Percentiles rank a stretch among this genome's conserved stretches.
Evolutionary conservation across 2,888 invertebrate species (phyloP).

Genomic region (Scaeva pyrastri): DNA sequence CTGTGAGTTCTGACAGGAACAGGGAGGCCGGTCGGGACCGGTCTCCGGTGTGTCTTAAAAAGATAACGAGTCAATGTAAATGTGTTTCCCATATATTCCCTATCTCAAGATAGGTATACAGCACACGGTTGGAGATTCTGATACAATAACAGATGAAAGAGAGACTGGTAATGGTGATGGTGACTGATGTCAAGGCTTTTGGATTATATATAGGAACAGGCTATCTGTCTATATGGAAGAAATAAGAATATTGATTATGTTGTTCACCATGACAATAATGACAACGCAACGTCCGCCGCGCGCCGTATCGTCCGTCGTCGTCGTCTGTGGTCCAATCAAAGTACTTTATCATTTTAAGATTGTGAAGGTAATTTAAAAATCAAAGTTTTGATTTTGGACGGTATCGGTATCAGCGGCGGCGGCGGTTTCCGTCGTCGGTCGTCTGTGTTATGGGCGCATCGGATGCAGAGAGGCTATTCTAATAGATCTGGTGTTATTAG

Average conservation of each 20-base stretch:
- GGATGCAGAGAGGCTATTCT: background rate
- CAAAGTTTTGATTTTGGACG: conserved; percentile 39
- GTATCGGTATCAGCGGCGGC: background rate
- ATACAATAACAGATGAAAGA: conserved; percentile 39
- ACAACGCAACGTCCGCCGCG: conserved; percentile 40
- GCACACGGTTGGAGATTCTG: conserved; percentile 49
- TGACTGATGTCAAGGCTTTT: conserved; percentile 65
- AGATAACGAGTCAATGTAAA: conserved; percentile 62
- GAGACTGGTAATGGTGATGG: background rate
- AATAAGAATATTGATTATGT: conserved; percentile 66
- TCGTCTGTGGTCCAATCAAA: conserved; percentile 61
- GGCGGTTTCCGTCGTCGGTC: no score
- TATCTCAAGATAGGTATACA: no score
- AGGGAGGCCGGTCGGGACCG: background rate
- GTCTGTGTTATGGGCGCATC: no score
- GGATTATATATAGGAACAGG: conserved; percentile 40
- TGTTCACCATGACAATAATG: conserved; percentile 44
- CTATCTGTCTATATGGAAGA: conserved; percentile 9
- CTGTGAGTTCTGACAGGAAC: conserved; percentile 65
- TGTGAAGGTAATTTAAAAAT: conserved; percentile 55
- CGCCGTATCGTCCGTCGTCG: no score
- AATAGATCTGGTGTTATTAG: conserved; percentile 22
- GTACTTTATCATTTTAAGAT: conserved; percentile 57
- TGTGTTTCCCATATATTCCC: conserved; percentile 43
- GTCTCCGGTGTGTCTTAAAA: background rate